Conservation (phyloP, 2,888 invertebrate genomes). For the Helicoverpa assulta region DNA sequence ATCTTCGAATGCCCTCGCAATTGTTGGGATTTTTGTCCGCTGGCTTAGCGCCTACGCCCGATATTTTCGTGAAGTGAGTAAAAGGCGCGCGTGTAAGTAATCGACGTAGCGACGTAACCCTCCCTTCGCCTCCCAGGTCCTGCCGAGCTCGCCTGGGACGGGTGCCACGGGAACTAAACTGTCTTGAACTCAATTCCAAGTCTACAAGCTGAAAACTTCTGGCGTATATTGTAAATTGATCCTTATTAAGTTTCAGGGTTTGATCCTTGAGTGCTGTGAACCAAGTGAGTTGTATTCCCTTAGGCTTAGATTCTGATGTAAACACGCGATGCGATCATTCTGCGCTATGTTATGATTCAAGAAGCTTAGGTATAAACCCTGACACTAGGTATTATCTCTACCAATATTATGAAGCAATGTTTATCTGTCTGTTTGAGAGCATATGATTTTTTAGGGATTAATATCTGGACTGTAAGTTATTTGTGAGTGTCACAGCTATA, state of each 20-base stretch:
- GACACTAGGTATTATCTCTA: not conserved
- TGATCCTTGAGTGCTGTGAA: slow-evolving; percentile 38
- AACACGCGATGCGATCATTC: slow-evolving; percentile 9
- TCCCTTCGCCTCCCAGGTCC: slow-evolving; percentile 40
- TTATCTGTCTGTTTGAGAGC: too few relatives aligned
- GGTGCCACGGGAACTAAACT: slow-evolving; percentile 53
- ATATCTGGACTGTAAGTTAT: too few relatives aligned
- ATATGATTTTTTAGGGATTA: too few relatives aligned
- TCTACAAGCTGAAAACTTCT: slow-evolving; percentile 55
- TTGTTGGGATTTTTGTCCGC: slow-evolving; percentile 45
- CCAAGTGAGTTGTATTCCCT: slow-evolving; percentile 47
- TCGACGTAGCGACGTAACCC: slow-evolving; percentile 47
- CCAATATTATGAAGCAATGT: not conserved
- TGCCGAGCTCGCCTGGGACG: slow-evolving; percentile 42
- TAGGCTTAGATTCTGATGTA: slow-evolving; percentile 23
- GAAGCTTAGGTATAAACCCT: not conserved
- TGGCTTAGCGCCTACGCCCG: slow-evolving; percentile 38
- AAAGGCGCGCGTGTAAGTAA: slow-evolving; percentile 60
- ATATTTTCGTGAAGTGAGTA: slow-evolving; percentile 40
- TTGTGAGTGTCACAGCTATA: too few relatives aligned
- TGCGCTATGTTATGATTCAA: slow-evolving; percentile 2
- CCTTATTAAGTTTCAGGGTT: slow-evolving; percentile 58
- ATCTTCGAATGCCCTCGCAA: slow-evolving; percentile 42
- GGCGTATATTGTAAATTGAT: slow-evolving; percentile 57
- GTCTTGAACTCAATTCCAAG: slow-evolving; percentile 58